phyloP scores from a whole-genome alignment of 2,797 vertebrate species.

The Calcarius lapponicus region DNA sequence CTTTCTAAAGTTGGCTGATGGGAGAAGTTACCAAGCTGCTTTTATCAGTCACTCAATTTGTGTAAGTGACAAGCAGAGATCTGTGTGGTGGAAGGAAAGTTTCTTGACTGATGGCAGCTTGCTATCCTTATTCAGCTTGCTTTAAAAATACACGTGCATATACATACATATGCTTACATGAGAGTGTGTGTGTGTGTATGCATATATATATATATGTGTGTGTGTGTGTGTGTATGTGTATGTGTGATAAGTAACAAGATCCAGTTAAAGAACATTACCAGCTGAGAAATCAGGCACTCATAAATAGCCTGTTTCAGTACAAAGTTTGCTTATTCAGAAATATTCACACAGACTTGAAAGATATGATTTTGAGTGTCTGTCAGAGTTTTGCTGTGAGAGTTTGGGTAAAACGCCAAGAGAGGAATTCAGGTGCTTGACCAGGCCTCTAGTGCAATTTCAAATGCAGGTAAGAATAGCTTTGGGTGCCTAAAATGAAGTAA shows the following conservation, averaged over 20 bases:
- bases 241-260: constrained; percentile 24
- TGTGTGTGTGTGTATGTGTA: background rate
- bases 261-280: background rate
- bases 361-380: accelerated
- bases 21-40: background rate
- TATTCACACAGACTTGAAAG: background rate
- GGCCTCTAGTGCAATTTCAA: background rate
- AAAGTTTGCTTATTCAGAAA: background rate
- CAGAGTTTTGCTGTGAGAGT: background rate
- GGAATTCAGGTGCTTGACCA: background rate
- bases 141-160: constrained; percentile 34
- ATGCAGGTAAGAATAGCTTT: background rate
- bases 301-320: background rate
- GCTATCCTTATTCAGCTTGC: constrained; percentile 19
- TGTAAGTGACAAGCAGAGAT: background rate
- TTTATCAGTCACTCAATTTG: background rate
- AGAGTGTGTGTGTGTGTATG: background rate
- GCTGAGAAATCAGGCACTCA: background rate
- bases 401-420: background rate
- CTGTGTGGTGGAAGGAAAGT: background rate
- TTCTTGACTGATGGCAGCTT: constrained; percentile 28
- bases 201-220: background rate
- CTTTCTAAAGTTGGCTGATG: background rate
- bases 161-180: background rate
- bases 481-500: background rate